Evolutionary conservation across 2,888 invertebrate species (phyloP), one percentile per base, ranked within the genome.

Genomic region (Agrochola lota): DNA sequence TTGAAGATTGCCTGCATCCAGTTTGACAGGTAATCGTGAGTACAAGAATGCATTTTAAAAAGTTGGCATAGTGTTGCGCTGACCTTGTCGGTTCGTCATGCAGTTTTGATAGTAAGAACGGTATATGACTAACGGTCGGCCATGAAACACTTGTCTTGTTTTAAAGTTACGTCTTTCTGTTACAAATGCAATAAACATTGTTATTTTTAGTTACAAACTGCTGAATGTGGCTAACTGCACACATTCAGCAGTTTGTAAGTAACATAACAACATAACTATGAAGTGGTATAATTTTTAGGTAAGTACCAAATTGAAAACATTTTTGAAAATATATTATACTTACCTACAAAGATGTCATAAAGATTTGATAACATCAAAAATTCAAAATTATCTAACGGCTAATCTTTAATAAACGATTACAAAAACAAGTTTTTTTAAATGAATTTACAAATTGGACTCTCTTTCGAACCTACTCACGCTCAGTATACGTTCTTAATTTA

Each of bases 1-100:
- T 76, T 64, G 20, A 68, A 64, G 26, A 63, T 81, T 11, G 43
- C 3, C 43, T 73, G 74, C 30, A 11, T 59, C 17, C 26, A 1
- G 12, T 12, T 62, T 74, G 72, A 70, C 64, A 74, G 30, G 59
- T 49, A 55, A 59, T 46, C 6, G 55, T 64, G 67, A 52, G 35
- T 60, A 52, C 26, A 77, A 43, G 69, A 74, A 81, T 87, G 85
- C 85, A 87, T 85, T 84, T 87, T 66, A 77, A 85, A 88, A 87
- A 82, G 73, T 84, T 67, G 68, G 72, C 80, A 43, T 88, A 88
- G 87, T 85, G 87, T 55, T 82, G 85, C 15, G 73, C 64, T 77
- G 77, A 85, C 89, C 87, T 88, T 89, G 84, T 59, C 59, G 68
- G 77, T 82, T 80, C 74, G 81, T 83, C 85, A 78, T 87, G 85